Conservation (phyloP, 2,888 invertebrate species). For the Nemotelus nigrinus region DNA sequence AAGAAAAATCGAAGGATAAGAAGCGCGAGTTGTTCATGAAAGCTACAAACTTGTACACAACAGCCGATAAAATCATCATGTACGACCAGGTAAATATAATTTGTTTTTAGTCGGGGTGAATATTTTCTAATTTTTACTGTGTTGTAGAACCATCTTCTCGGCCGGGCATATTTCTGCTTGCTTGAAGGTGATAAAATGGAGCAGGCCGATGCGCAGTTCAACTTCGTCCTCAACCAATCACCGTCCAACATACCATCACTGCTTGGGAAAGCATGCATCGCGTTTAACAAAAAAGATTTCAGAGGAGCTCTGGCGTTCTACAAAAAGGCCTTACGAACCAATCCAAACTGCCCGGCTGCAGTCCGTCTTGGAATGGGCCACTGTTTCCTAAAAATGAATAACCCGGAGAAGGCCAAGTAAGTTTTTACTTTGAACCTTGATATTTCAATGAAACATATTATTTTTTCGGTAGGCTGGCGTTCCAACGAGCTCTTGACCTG, state of each 20-base stretch:
- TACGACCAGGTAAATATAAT: conserved; percentile 74
- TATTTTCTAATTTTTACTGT: neutral
- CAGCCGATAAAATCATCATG: conserved; percentile 99
- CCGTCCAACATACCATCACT: conserved; percentile 96
- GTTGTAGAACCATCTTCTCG: conserved; percentile 88
- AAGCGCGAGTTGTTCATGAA: conserved; percentile 94
- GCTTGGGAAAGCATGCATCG: conserved; percentile 98
- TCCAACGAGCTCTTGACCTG: conserved; percentile 92
- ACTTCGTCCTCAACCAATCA: conserved; percentile 96
- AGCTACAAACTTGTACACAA: conserved; percentile 96
- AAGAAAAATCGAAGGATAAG: conserved; percentile 93
- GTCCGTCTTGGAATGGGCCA: conserved; percentile 98
- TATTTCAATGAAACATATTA: neutral
- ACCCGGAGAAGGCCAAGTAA: conserved; percentile 92
- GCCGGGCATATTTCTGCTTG: conserved; percentile 97
- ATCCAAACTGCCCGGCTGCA: conserved; percentile 96
- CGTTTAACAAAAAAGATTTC: conserved; percentile 97
- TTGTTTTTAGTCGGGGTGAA: neutral
- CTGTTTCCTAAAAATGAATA: conserved; percentile 95
- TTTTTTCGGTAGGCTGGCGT: conserved; percentile 76
- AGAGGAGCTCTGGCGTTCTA: conserved; percentile 96
- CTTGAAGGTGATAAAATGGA: conserved; percentile 99
- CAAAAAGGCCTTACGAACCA: conserved; percentile 95
- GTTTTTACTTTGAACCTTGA: conserved; percentile 22
- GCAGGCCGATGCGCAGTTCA: conserved; percentile 99